Evolutionary conservation across 92 coral and sea anemone genomes (phyloP), one percentile per base, ranked within the genome.

Genomic region (Pocillopora meandrina): DNA sequence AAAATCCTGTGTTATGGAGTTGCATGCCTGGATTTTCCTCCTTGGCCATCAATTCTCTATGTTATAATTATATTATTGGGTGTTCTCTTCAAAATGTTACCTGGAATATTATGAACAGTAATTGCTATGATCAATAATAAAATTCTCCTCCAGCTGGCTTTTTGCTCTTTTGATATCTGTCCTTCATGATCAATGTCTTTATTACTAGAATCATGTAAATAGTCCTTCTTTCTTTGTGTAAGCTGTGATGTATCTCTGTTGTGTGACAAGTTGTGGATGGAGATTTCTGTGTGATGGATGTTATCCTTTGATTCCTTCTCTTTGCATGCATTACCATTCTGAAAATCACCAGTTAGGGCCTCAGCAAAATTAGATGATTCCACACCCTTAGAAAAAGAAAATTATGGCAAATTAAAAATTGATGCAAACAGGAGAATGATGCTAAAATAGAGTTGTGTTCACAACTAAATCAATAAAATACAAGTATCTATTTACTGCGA

Each of bases 81-180:
- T 26, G 8, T 20, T 36, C 16, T 21, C 55, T 20, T 4, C 36
- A 35, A 33, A 4, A 55, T 83, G 14, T 63, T 91, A 96, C 98
- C 98, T 90, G 98, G 98, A 79, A 96, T 94, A 83, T 96, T 96
- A 61, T 96, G 98, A 5, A 96, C 96, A 71, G 98, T 96, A 36
- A 96, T 94, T 36, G 98, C 98, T 88, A 96, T 90, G 36, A 96
- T 94, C 63, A 96, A 85, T 35, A 96, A 82, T 75, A 96, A 67
- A 62, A 96, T 90, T 84, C 98, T 92, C 76, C 90, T 96, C 98
- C 98, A 96, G 49, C 95, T 89, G 13, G 93, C 91, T 13, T 88
- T 62, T 55, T 74, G 74, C 49, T 82, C 86, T 52, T 57, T 16
- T 63, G 74, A 61, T 33, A 67, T 80, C 31, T 88, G 85, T 64